Percentiles rank a stretch among this genome's conserved stretches.
These are phyloP conservation scores for Geotrupes spiniger DNA, from an alignment of 2,888 invertebrate species.

Conservation along the genomic window DNA sequence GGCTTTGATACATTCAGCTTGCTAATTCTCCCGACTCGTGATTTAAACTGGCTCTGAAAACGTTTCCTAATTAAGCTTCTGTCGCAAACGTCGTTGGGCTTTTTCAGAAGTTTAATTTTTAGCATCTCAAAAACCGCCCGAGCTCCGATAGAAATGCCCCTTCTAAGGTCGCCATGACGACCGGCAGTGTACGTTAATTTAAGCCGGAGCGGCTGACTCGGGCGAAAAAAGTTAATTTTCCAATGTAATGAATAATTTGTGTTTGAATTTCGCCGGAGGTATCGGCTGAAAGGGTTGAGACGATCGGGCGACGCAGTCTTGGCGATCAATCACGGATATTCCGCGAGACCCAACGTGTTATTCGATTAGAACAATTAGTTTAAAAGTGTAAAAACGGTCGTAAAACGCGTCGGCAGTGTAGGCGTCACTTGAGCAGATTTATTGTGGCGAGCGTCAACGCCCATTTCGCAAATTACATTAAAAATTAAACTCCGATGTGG, in stretches of 20 bases:
- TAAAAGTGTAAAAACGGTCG: slow-evolving; percentile 30
- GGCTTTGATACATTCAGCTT: slow-evolving; percentile 35
- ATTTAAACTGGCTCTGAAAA: slow-evolving; percentile 50
- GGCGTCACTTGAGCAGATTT: slow-evolving; percentile 29
- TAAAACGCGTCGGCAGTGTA: slow-evolving; percentile 25
- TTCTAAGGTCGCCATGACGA: slow-evolving; percentile 35
- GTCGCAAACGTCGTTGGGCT: slow-evolving; percentile 52
- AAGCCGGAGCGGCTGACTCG: slow-evolving; percentile 34
- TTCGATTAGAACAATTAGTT: slow-evolving; percentile 43
- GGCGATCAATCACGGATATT: slow-evolving; percentile 31
- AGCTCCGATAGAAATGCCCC: slow-evolving; percentile 36
- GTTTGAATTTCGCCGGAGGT: slow-evolving; percentile 39
- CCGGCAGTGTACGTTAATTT: slow-evolving; percentile 36
- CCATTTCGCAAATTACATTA: slow-evolving; percentile 35
- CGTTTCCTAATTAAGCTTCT: slow-evolving; percentile 54
- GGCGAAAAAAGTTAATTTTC: slow-evolving; percentile 47
- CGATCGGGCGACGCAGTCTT: slow-evolving; percentile 26
- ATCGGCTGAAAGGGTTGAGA: slow-evolving; percentile 37
- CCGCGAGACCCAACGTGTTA: slow-evolving; percentile 30
- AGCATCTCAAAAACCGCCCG: slow-evolving; percentile 42
- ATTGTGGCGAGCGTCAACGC: slow-evolving; percentile 31
- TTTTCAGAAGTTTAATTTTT: slow-evolving; percentile 52
- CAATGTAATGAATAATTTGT: slow-evolving; percentile 48
- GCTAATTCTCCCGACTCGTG: slow-evolving; percentile 47
- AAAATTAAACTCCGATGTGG: slow-evolving; percentile 32